Evolutionary conservation across 1,140 invertebrate genomes (phyloP), one percentile per base, ranked within the genome.

Genomic region (Paralvinella palmiformis): DNA sequence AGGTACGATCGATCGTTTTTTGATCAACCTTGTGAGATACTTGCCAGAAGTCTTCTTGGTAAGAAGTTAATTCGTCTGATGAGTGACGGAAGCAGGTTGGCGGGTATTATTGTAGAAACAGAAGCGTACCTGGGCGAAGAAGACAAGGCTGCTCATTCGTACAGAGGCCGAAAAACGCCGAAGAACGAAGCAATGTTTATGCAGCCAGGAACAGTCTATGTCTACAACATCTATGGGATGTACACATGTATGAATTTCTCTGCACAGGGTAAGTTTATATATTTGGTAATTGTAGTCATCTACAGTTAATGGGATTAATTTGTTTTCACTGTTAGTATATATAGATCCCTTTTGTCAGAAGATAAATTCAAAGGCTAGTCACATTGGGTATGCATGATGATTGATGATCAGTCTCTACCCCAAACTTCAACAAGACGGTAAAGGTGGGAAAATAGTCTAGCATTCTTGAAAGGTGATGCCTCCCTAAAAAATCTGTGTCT

Each of bases 221-320:
- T 91, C 3, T 91, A 91, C 71, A 81, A 87, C 59, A 91, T 88
- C 15, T 91, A 92, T 79, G 89, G 90, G 69, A 89, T 90, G 85
- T 91, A 92, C 72, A 84, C 86, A 73, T 91, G 89, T 71, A 86
- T 91, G 69, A 92, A 92, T 77, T 87, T 92, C 62, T 91, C 89
- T n/a, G 87, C 87, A 72, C 69, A 83, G 83, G 88, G 87, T 87
- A 76, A 67, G 62, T 33, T 55, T n/a, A n/a, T n/a, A n/a, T n/a
- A n/a, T n/a, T n/a, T n/a, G n/a, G n/a, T n/a, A n/a, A n/a, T n/a
- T n/a, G n/a, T n/a, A n/a, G n/a, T n/a, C n/a, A n/a, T n/a, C n/a
- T n/a, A n/a, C n/a, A n/a, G n/a, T n/a, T n/a, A n/a, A n/a, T n/a
- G n/a, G n/a, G n/a, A n/a, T n/a, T n/a, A n/a, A n/a, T n/a, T n/a